Base-by-base conservation (phyloP, 1,140 invertebrate species). In the Eriocheir sinensis region DNA sequence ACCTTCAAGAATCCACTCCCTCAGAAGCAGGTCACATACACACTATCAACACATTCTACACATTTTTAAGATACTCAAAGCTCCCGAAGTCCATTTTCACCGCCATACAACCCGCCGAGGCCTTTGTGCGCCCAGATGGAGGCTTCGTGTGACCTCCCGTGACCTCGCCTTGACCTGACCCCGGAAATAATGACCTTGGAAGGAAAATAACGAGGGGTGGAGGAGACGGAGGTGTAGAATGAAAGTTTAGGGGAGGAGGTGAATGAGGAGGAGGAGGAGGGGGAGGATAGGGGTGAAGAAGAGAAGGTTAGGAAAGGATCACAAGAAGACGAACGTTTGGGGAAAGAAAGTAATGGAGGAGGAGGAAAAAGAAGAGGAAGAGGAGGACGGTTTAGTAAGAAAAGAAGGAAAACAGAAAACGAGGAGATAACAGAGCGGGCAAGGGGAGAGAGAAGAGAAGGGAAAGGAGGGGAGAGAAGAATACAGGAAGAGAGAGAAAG, bases 401-500 rank as follows among this genome's bases (percentile, higher is more conserved):
- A 27, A 38, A 27, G 85, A 27, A 34, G 6, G 79, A 30, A 27
- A 30, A 30, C 6, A 9, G 79, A 81, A 34, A n/a, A 34, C 6
- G 79, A 81, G 79, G 32, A 27, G 27, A 27, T 8, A 34, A 81
- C 6, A n/a, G 79, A 48, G 4, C 4, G 32, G 79, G 27, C 4
- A 81, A 27, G 27, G 79, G 27, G 79, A 81, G 79, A 81, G 79
- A 81, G 79, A 81, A 27, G 32, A 34, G 32, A 27, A 36, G 17
- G 36, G 32, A 21, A 36, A 85, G 81, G 12, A 41, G 32, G 81
- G n/a, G 17, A 85, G 81, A 34, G 81, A 34, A 85, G 81, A 41
- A 85, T 85, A 32, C 17, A 72, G 27, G 60, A 72, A 72, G 60
- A n/a, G 60, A 72, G 60, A 72, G 81, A 41, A 85, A 9, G 81